A percentile compares a stretch with the other conserved stretches of the same genome.
Evolutionary conservation across 2,113 vertebrate genomes (phyloP).

Genomic region (Holacanthus passer): DNA sequence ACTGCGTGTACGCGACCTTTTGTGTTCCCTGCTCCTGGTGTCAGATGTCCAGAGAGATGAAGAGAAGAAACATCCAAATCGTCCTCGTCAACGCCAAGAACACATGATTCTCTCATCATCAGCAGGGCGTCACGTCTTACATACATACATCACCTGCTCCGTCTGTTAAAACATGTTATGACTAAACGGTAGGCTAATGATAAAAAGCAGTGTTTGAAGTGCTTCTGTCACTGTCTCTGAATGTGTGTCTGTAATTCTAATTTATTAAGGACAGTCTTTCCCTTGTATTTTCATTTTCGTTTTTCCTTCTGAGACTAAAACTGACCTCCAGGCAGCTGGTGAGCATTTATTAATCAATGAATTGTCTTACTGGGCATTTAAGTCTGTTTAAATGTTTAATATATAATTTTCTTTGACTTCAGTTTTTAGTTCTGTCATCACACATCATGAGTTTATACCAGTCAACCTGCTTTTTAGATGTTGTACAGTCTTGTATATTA

Average conservation of each 20-base stretch:
- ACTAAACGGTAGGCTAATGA: too few relatives aligned
- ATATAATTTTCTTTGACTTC: too few relatives aligned
- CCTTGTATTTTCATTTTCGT: neutral
- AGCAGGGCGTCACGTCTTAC: neutral
- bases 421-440: neutral
- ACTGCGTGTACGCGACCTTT: conserved; percentile 63
- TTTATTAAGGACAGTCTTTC: neutral
- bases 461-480: neutral
- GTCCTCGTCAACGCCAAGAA: conserved; percentile 56
- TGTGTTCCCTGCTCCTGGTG: conserved; percentile 70
- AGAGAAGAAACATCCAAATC: conserved; percentile 36
- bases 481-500: too few relatives aligned
- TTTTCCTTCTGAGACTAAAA: neutral
- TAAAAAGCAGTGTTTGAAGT: neutral
- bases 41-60: conserved; percentile 80
- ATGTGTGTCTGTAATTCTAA: neutral
- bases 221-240: neutral
- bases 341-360: neutral
- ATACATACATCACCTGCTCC: neutral
- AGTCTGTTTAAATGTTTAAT: too few relatives aligned
- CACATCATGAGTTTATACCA: neutral
- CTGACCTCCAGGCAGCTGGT: neutral
- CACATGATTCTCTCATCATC: conserved; percentile 10
- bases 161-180: neutral
- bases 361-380: neutral